Evolutionary conservation across 1,140 invertebrate genomes (phyloP), one percentile per base, ranked within the genome.

Genomic region (Stenopsyche tienmushanensis): DNA sequence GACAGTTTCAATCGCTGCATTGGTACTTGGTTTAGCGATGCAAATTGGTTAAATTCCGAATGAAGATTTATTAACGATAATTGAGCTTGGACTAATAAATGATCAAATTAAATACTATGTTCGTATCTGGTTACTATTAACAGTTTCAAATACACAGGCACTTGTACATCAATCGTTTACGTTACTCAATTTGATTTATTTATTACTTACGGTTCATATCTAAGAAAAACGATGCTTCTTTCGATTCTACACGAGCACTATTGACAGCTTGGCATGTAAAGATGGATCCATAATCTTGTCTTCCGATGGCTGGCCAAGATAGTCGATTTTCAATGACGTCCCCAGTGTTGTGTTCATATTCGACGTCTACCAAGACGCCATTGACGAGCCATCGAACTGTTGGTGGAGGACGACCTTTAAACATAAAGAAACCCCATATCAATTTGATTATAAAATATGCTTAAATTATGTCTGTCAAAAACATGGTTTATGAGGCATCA

Each of bases 261-360:
- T 95, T 95, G 67, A 86, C 82, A 9, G 92, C 90, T 74, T 91
- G 88, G 75, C 92, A 95, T 39, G 90, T 92, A 75, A 93, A 91
- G 69, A 90, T 87, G 1, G 89, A 86, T 62, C 90, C 87, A 60
- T 93, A 84, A 78, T 94, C 89, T n/a, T 87, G 85, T 26, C 92
- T 82, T 23, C 85, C 83, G 55, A 94, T 84, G 13, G 84, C 82
- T 25, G 85, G 85, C 83, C 92, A 88, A 47, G 86, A 83, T 44
- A 94, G 82, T 67, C 90, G 83, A 77, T 93, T 93, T 75, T 93
- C 91, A 66, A 93, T 93, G 20, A 93, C 89, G 75, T 91, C 89
- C 13, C 88, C 90, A 21, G 87, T 87, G 75, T 88, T 90, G 75
- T 90, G 87, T 74, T 91, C 89, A 74, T 88, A 91, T 72, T 89